Evolutionary conservation across 2,888 invertebrate genomes (phyloP), one percentile per base, ranked within the genome.

Genomic region (Tigriopus californicus): DNA sequence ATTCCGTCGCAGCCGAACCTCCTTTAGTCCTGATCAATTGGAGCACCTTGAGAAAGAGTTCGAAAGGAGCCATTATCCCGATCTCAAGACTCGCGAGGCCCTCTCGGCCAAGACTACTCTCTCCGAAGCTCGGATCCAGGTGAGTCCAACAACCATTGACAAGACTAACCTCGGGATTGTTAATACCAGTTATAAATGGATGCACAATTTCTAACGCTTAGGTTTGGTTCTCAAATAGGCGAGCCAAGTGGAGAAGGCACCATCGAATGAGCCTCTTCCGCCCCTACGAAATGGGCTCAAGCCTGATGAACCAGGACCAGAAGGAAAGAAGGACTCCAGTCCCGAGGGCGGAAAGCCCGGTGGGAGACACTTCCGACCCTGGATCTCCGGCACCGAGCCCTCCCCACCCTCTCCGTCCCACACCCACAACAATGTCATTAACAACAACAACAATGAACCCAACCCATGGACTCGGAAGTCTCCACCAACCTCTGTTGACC

Each of bases 171-270:
- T 33, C 8, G 33, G 33, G 33, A 33, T 33, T 33, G 33, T 33
- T 33, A 33, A 33, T 33, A 33, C 33, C 33, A 33, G 33, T 33
- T 33, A 33, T 33, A 33, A 33, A 33, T 33, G 33, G 33, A 33
- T 33, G 22, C 20, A 25, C 5, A 22, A 51, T 18, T 51, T 22
- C n/a, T 51, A 41, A 15, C 22, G 65, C 83, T 82, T 85, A 91
- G 91, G 91, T 91, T 83, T 91, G 91, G 91, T 91, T 91, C 87
- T 91, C 90, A 81, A 91, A 91, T 85, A 88, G 91, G 85, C 85
- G 91, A 79, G 91, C 91, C 76, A 91, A 91, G 80, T 91, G 90
- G 90, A 83, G 91, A 75, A 85, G 91, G 71, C 90, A 91, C 75
- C 90, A 91, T 75, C 85, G 90, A 74, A 88, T 90, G 86, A 88